Conservation (phyloP, 2,888 invertebrate genomes). For the Plagiodera versicolora region DNA sequence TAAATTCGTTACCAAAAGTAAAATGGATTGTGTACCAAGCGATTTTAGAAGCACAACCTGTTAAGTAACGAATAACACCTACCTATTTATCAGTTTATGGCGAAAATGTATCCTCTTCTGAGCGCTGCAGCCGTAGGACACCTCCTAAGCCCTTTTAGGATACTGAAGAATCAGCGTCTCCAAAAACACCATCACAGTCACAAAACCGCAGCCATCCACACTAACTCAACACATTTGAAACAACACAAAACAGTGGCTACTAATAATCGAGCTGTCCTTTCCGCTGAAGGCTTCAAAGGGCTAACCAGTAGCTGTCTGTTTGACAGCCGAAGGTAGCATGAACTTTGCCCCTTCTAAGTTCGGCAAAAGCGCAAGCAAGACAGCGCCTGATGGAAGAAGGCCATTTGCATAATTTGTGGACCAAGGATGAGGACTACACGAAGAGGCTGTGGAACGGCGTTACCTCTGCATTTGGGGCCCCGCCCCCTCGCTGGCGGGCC, state of each 20-base stretch:
- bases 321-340: conserved; percentile 37
- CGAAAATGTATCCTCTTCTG: neutral
- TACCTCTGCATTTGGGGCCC: conserved; percentile 32
- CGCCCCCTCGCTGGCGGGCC: conserved; percentile 29
- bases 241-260: no score
- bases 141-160: conserved; percentile 3
- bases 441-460: conserved; percentile 38
- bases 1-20: neutral
- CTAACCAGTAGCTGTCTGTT: conserved; percentile 38
- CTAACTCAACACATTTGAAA: conserved; percentile 2
- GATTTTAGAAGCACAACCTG: conserved; percentile 10
- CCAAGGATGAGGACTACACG: conserved; percentile 41
- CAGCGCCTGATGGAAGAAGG: conserved; percentile 41
- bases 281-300: conserved; percentile 36
- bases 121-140: neutral
- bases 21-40: conserved; percentile 10
- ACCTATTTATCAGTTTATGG: neutral
- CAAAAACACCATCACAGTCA: conserved; percentile 6
- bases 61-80: neutral
- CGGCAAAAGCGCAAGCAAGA: conserved; percentile 51
- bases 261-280: conserved; percentile 12
- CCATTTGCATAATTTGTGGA: conserved; percentile 51
- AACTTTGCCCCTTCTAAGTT: conserved; percentile 50
- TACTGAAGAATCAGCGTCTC: neutral
- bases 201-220: neutral